Conservation (phyloP, 2,888 invertebrate genomes). For the Andrena praecox region DNA sequence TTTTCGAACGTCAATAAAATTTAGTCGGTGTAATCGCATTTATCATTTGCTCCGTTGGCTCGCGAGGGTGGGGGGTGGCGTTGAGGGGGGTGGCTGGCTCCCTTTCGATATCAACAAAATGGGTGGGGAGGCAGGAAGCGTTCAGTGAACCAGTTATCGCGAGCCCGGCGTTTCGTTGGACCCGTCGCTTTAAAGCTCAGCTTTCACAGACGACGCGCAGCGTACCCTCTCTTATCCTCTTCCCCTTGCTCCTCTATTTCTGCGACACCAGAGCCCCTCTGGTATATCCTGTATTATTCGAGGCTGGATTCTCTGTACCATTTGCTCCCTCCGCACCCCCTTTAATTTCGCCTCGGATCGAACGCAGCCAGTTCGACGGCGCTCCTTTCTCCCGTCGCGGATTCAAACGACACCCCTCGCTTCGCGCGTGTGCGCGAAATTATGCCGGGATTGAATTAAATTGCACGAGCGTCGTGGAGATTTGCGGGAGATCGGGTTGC, state of each 20-base stretch:
- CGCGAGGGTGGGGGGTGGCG: neutral
- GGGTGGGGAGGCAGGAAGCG: constrained; percentile 26
- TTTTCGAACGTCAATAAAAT: constrained; percentile 57
- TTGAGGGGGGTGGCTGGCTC: constrained; percentile 3
- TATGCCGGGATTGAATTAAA: constrained; percentile 13
- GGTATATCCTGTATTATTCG: constrained; percentile 48
- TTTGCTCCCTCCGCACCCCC: constrained; percentile 20
- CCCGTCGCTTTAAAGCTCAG: constrained; percentile 34
- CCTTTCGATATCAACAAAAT: constrained; percentile 57
- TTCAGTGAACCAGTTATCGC: constrained; percentile 54
- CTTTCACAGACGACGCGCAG: constrained; percentile 36
- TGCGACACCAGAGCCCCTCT: constrained; percentile 33
- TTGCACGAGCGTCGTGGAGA: neutral
- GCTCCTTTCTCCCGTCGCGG: neutral
- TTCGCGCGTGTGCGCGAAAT: neutral
- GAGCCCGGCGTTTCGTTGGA: constrained; percentile 21
- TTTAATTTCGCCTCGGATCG: constrained; percentile 41
- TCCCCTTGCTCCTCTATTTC: constrained; percentile 20
- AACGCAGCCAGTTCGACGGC: constrained; percentile 22
- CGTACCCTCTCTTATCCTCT: neutral
- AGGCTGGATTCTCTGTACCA: constrained; percentile 32
- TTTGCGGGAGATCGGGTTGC: neutral
- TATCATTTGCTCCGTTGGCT: constrained; percentile 42
- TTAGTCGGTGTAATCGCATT: constrained; percentile 58
- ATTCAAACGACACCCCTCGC: neutral